Conservation (phyloP, 2,888 invertebrate species). For the Pegoplata infirma region DNA sequence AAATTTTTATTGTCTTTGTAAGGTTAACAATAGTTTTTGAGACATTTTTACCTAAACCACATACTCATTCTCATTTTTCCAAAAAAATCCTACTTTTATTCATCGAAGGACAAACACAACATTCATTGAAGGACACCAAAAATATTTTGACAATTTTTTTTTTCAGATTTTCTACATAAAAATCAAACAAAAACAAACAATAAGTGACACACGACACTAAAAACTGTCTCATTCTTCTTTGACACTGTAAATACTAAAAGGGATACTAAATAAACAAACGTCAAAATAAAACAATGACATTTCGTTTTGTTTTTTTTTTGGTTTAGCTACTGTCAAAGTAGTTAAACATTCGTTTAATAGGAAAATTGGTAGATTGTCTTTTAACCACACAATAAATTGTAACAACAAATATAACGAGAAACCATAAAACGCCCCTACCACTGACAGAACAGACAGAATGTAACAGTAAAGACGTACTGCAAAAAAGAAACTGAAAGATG, state of each 20-base stretch:
- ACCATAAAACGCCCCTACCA: conserved; percentile 30
- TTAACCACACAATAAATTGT: conserved; percentile 4
- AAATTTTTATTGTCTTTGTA: conserved; percentile 56
- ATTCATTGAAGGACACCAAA: background rate
- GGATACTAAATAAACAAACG: conserved; percentile 51
- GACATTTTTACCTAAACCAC: conserved; percentile 43
- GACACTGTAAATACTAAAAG: conserved; percentile 27
- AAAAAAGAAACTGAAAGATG: background rate
- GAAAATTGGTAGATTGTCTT: conserved; percentile 14
- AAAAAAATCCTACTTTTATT: conserved; percentile 10
- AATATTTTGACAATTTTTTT: conserved; percentile 39
- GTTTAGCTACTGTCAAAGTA: conserved; percentile 49
- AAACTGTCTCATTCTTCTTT: conserved; percentile 7
- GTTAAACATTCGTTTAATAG: conserved; percentile 52
- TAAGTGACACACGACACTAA: conserved; percentile 53
- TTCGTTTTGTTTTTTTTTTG: background rate
- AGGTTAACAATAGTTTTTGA: conserved; percentile 33
- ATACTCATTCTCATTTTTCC: conserved; percentile 34
- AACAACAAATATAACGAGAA: background rate
- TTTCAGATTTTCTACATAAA: conserved; percentile 21
- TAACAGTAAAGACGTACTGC: too few relatives aligned
- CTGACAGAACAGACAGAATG: too few relatives aligned
- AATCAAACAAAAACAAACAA: conserved; percentile 35
- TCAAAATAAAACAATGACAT: conserved; percentile 12
- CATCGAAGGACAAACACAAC: background rate